Evolutionary conservation across 30 jellyfish, hydroid and myxozoan genomes (phyloP), one percentile per base, ranked within the genome.

Genomic region (Rhopilema esculentum): DNA sequence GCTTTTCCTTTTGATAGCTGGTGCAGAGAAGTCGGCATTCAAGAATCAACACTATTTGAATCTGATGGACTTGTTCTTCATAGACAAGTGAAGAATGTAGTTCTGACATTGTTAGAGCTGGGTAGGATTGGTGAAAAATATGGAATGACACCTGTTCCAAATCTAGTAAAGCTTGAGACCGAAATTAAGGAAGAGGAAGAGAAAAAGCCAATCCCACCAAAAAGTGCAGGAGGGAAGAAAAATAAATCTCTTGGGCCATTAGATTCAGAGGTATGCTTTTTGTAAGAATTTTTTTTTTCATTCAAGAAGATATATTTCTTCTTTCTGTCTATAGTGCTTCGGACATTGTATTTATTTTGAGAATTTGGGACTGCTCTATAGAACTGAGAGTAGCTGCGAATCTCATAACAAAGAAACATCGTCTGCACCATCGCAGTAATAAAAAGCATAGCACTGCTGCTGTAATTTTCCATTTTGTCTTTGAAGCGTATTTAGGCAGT

Each of bases 1-100:
- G n/a, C n/a, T 24, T 17, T 24, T 32, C 33, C 49, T 26, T 26
- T 40, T 40, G 57, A 12, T 12, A 80, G 91, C 24, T 92, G 98
- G 98, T 92, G 98, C 63, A 71, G 82, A 57, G 84, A 86, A 0
- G 73, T 84, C 25, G 98, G 98, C 62, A 85, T 85, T n/a, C 49
- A 82, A 51, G 98, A 92, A 12, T 66, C 96, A 52, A 92, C 92
- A 0, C 78, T 92, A 16, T 92, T 92, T 80, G 98, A 85, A 71
- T 86, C 98, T 21, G 98, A 92, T 16, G 98, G 96, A 7, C 80
- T 92, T 21, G 98, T 92, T 0, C 76, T 92, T 20, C 98, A 92
- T 49, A 72, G 79, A 48, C 96, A 92, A 31, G 76, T 8, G 50
- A 86, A 73, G 77, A 79, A 86, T 73, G 93, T 92, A 1, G 83